phyloP scores from a whole-genome alignment of 2,888 invertebrate species.

The Troides helena region DNA sequence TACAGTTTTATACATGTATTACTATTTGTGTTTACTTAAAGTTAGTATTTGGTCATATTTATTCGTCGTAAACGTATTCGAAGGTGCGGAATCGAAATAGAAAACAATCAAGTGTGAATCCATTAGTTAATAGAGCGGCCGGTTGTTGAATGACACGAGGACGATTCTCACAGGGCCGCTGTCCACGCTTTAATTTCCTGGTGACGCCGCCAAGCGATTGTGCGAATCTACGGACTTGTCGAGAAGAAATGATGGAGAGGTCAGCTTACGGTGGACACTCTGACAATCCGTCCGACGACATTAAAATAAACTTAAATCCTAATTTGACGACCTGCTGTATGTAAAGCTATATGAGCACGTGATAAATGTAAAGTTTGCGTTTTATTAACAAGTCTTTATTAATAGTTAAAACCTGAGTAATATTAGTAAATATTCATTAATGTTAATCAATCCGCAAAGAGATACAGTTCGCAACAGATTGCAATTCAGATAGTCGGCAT shows the following conservation, averaged over 20 bases:
- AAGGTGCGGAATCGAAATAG: slow-evolving; percentile 19
- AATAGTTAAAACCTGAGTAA: neutral
- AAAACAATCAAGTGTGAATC: slow-evolving; percentile 38
- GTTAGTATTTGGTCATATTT: no score
- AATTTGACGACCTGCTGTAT: neutral
- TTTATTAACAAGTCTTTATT: neutral
- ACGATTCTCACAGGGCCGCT: slow-evolving; percentile 46
- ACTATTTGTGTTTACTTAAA: no score
- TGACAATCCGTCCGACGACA: neutral
- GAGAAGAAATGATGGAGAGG: slow-evolving; percentile 27
- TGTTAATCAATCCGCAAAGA: no score
- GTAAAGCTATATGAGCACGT: neutral
- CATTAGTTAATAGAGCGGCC: slow-evolving; percentile 50
- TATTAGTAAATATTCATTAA: neutral
- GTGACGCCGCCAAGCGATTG: slow-evolving; percentile 62
- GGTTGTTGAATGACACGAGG: slow-evolving; percentile 59
- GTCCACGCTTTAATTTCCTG: slow-evolving; percentile 75
- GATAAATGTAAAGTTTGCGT: no score
- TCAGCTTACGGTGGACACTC: slow-evolving; percentile 12
- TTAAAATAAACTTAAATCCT: neutral
- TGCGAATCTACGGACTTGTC: slow-evolving; percentile 30
- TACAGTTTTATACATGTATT: no score
- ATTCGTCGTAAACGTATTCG: slow-evolving; percentile 11
- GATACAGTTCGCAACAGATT: neutral
- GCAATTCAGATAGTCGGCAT: neutral